phyloP scores from a whole-genome alignment of 2,113 vertebrate species.

The Gila orcuttii region DNA sequence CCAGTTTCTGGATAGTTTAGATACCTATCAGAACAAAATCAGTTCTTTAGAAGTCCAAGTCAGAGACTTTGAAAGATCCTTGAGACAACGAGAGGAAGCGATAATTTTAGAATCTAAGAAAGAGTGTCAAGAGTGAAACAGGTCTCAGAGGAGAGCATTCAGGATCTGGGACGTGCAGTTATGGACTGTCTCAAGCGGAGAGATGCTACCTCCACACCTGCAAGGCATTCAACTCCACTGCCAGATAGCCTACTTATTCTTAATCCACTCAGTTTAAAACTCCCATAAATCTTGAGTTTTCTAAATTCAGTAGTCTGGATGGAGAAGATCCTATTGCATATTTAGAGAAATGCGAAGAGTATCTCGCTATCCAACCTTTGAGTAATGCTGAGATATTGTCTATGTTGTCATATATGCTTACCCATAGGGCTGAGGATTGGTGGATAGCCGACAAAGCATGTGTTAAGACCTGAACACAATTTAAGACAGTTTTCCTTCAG shows the following conservation, averaged over 20 bases:
- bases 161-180: no score
- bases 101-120: background rate
- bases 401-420: background rate
- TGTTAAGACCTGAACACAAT: background rate
- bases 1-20: background rate
- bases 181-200: no score
- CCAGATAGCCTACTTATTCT: no score
- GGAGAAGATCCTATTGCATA: no score
- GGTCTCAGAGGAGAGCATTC: no score
- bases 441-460: background rate
- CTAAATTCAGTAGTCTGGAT: no score
- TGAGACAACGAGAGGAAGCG: background rate
- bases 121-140: background rate
- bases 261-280: no score
- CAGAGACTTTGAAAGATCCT: background rate
- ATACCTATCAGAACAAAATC: background rate
- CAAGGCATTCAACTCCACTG: no score
- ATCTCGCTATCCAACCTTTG: background rate
- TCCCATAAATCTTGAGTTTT: no score
- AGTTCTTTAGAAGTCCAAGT: background rate
- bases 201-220: no score
- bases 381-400: background rate
- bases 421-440: background rate
- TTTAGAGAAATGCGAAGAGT: no score
- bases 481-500: background rate